These are phyloP conservation scores for Pectinophora gossypiella DNA, from an alignment of 1,140 invertebrate species.

Conservation along the genomic window DNA sequence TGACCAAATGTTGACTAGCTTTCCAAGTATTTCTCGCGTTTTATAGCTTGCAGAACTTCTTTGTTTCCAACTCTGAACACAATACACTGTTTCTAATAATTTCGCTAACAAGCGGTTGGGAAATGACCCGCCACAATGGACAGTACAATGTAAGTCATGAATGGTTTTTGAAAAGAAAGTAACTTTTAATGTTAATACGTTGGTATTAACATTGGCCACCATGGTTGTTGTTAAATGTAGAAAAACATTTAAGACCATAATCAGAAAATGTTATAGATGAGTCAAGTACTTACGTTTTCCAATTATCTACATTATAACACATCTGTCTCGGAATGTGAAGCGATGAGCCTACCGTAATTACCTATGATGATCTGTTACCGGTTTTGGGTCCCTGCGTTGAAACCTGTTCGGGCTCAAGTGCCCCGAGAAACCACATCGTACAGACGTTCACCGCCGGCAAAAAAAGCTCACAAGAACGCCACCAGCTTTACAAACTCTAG, in stretches of 20 bases:
- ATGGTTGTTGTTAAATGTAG: too few species aligned
- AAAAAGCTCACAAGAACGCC: conserved; percentile 41
- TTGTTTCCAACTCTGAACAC: conserved; percentile 47
- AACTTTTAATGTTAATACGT: too few species aligned
- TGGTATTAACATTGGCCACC: too few species aligned
- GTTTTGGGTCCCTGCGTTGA: conserved; percentile 49
- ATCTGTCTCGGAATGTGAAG: conserved; percentile 37
- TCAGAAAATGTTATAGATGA: not conserved
- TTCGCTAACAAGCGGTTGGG: conserved; percentile 38
- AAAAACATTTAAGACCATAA: too few species aligned
- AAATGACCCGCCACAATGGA: conserved; percentile 32
- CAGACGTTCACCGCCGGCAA: conserved; percentile 35
- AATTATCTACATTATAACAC: conserved; percentile 23
- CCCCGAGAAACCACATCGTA: conserved; percentile 40
- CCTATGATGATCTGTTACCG: conserved; percentile 62
- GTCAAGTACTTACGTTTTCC: conserved; percentile 18
- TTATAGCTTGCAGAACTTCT: conserved; percentile 47
- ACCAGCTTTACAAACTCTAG: conserved; percentile 28
- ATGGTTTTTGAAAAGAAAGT: conserved; percentile 13
- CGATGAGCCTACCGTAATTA: conserved; percentile 59
- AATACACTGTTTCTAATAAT: conserved; percentile 58
- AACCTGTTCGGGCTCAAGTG: conserved; percentile 54
- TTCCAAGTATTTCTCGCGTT: conserved; percentile 41
- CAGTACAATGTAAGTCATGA: conserved; percentile 21
- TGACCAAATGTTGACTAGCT: conserved; percentile 21